Conservation (phyloP, 2,797 vertebrate genomes). For the Pyrrhura leucotis region DNA sequence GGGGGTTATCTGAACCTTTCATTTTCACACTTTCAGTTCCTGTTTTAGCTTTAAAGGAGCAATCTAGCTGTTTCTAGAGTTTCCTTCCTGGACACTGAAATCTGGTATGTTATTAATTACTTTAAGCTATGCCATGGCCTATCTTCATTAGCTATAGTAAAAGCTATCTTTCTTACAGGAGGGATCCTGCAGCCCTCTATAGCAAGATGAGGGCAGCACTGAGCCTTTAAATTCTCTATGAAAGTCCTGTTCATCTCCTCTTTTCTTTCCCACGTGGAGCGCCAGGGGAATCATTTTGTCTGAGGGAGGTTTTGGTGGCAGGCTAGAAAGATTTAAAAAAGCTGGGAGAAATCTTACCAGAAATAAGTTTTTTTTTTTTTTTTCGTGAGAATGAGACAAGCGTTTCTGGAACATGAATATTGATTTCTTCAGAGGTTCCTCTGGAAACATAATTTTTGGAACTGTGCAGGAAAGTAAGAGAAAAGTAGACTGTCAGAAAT, state of each 20-base stretch:
- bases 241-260: accelerated
- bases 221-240: not conserved
- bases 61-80: not conserved
- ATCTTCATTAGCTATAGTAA: accelerated
- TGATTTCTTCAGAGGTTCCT: not conserved
- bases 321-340: not conserved
- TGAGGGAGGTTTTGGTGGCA: not conserved
- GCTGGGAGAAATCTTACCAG: not conserved
- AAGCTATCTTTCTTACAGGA: not conserved
- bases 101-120: not conserved
- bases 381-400: not conserved
- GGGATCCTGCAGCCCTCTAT: not conserved
- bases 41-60: not conserved
- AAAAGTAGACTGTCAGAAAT: not conserved
- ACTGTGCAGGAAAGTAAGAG: not conserved
- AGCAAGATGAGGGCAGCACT: not conserved
- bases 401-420: not conserved
- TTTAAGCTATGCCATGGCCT: not conserved
- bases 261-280: not conserved
- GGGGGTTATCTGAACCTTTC: not conserved
- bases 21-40: not conserved
- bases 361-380: not conserved
- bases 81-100: not conserved
- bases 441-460: not conserved
- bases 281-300: accelerated